Evolutionary conservation across 1,140 invertebrate genomes (phyloP), one percentile per base, ranked within the genome.

Genomic region (Triops longicaudatus): DNA sequence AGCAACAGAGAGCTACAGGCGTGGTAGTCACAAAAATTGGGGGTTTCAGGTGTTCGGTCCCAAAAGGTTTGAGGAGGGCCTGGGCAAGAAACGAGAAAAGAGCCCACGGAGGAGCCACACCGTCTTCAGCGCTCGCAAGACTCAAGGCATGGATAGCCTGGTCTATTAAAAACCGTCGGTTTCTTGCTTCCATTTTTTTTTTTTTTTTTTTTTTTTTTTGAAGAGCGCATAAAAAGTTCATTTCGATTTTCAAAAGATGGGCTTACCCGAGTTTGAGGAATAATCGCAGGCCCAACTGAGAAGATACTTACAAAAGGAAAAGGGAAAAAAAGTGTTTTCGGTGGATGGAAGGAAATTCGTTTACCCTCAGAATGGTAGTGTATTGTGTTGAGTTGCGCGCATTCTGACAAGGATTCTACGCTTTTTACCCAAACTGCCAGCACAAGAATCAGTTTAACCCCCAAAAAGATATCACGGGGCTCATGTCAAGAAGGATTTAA

Each of bases 391-490:
- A 37, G 31, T 37, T 37, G 31, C 14, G 14, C 50, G 50, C 50
- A 22, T 14, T n/a, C 50, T 22, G 14, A 6, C 50, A 11, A 63
- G 50, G 50, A 63, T 63, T 63, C 17, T n/a, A 63, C 50, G 50
- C 50, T 63, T 63, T 63, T 63, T 63, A 63, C n/a, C 50, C 50
- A 63, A 63, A 63, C 50, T 17, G 50, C 50, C 50, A n/a, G 50
- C 50, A 2, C 31, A 63, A 63, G 50, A 63, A 63, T 63, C 17
- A 22, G 31, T 37, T 37, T 22, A 63, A 63, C 50, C 50, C 31
- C 31, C 31, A 7, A 63, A 63, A 63, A 9, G 50, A 63, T 17
- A 63, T 14, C 50, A 63, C 50, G 14, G 17, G 6, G 50, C 50
- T 63, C 14, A 22, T 63, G 17, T 37, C 31, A 37, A 63, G 22